Base-by-base conservation (phyloP, 1,140 invertebrate genomes). In the Sycobia sp. region DNA sequence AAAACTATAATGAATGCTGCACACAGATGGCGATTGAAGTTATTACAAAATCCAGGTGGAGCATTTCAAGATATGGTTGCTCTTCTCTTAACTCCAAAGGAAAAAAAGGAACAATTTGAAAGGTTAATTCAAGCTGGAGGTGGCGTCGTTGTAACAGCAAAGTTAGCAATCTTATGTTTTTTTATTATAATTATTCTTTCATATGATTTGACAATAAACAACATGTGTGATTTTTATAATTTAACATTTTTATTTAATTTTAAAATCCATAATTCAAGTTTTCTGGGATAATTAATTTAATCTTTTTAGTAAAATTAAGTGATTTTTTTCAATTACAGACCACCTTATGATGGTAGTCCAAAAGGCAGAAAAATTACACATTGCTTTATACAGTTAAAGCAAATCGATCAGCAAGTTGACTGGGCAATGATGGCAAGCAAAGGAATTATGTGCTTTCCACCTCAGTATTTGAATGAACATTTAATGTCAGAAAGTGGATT, bases 41-140 rank as follows among this genome's bases (percentile, higher is more conserved):
- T 85, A 13, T 64, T 68, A 1, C 74, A 75, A 3, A 62, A 69
- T 2, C 75, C 77, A 10, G 64, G 73, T 27, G 88, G 88, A 14
- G 87, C 90, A 2, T 94, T 92, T 73, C 71, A 82, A 5, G 83
- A 85, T 11, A 87, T 92, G 76, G 80, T 84, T 1, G 91, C 89
- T 1, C 78, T 94, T 13, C 73, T 95, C n/a, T 83, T 90, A 67
- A 82, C 87, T n/a, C 78, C 83, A 11, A 82, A 84, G 11, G 84
- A 86, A 2, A 87, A 87, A 62, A 81, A 85, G 34, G 83, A 82
- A 2, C 86, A 89, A 46, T 88, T 92, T 63, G 76, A 84, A 10
- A 83, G 90, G 60, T 82, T 94, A 0, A 82, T 95, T 27, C 76
- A 84, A 39, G 90, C 90, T 4, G 92, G 92, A 1, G 88, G 86